Evolutionary conservation across 1,140 invertebrate genomes (phyloP).

Genomic region (Drosophila kohkoa): DNA sequence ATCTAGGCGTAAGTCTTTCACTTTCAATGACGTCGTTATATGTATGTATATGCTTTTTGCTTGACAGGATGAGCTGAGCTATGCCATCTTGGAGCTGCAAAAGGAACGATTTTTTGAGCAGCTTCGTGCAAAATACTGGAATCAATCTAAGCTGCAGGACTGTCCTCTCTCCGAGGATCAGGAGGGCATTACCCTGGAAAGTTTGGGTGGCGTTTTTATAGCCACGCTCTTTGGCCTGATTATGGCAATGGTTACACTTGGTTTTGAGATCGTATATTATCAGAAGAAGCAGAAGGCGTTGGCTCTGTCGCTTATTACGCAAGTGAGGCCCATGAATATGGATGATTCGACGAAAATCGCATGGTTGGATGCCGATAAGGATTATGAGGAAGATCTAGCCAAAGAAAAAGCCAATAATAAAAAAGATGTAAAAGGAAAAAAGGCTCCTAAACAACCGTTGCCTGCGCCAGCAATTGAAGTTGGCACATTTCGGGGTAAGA

Average conservation of each 20-base stretch:
- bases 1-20: conserved; percentile 81
- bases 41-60: neutral
- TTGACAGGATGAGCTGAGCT: conserved; percentile 91
- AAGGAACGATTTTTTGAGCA: conserved; percentile 93
- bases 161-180: conserved; percentile 92
- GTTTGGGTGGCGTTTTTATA: conserved; percentile 95
- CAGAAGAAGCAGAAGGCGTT: conserved; percentile 84
- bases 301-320: conserved; percentile 34
- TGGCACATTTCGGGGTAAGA: conserved; percentile 63
- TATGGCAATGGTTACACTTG: conserved; percentile 92
- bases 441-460: conserved; percentile 36
- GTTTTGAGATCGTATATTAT: conserved; percentile 92
- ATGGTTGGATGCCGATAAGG: conserved; percentile 9
- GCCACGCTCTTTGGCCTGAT: conserved; percentile 93
- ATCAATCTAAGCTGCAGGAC: conserved; percentile 88
- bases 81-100: conserved; percentile 92
- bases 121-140: conserved; percentile 93
- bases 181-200: conserved; percentile 94
- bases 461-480: conserved; percentile 73
- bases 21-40: neutral
- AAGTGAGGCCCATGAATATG: conserved; percentile 57
- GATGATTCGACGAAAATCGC: conserved; percentile 4
- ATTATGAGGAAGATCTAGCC: neutral
- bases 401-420: conserved; percentile 1
- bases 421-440: conserved; percentile 3